phyloP scores from a whole-genome alignment of 2,113 vertebrate species.

The Hydropotes inermis region DNA sequence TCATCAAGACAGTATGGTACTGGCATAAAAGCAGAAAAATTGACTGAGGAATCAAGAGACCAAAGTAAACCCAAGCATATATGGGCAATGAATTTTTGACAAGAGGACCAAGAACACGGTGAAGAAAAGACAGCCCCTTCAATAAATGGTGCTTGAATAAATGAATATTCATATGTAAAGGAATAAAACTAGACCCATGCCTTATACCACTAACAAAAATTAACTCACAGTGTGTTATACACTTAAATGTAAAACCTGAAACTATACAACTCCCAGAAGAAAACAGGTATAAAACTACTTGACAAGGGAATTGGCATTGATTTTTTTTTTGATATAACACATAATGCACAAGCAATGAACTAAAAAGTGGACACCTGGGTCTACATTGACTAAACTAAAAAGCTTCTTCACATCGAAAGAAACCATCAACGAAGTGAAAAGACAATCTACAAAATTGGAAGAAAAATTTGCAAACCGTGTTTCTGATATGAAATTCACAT shows the following conservation, averaged over 20 bases:
- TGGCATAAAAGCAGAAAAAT: not conserved
- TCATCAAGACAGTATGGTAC: not conserved
- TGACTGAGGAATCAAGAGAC: not conserved
- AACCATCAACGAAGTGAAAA: not conserved
- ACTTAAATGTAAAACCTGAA: not conserved
- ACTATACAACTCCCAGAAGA: not conserved
- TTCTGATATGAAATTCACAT: not conserved
- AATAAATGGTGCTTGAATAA: not conserved
- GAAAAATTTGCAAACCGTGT: not conserved
- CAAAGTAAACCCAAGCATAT: not conserved
- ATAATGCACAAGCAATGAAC: not conserved
- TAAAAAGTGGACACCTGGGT: not conserved
- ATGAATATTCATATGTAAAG: not conserved
- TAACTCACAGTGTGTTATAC: not conserved
- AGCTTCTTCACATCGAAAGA: not conserved
- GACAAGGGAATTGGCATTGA: not conserved
- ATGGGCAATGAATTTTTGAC: not conserved
- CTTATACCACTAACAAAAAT: not conserved
- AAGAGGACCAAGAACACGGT: not conserved
- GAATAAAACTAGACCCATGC: not conserved
- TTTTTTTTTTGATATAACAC: not conserved
- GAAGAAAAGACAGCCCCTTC: not conserved
- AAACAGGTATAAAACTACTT: not conserved
- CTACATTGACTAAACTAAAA: not conserved
- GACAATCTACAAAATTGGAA: not conserved